Percentiles rank a stretch among this genome's conserved stretches.
phyloP scores from a whole-genome alignment of 2,113 vertebrate species.

The Malurus cyaneus region DNA sequence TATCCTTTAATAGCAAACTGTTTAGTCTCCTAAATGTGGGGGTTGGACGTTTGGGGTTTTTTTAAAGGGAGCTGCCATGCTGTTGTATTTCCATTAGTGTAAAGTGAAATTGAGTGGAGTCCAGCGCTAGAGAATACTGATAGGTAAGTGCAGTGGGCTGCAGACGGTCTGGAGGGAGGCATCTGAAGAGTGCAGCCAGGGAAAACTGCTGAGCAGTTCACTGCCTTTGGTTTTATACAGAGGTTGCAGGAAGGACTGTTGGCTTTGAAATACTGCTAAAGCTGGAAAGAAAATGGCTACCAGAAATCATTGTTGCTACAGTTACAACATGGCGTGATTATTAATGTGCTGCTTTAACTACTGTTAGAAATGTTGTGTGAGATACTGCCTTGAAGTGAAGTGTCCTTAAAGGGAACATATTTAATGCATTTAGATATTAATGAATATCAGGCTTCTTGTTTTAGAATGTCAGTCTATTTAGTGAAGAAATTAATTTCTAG shows the following conservation, averaged over 20 bases:
- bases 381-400: not conserved
- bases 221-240: slow-evolving; percentile 1
- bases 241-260: slow-evolving; percentile 1
- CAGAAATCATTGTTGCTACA: slow-evolving; percentile 46
- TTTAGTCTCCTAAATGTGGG: not conserved
- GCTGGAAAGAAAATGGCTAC: slow-evolving; percentile 64
- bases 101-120: not conserved
- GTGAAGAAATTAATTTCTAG: not conserved
- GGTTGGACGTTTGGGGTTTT: not conserved
- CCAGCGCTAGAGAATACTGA: not conserved
- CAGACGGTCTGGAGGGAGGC: not conserved
- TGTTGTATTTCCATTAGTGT: not conserved
- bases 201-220: not conserved
- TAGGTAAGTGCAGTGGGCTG: fast-evolving
- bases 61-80: not conserved
- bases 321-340: slow-evolving; percentile 46
- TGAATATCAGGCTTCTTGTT: not conserved
- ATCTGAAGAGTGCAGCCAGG: not conserved
- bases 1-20: not conserved
- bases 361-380: not conserved
- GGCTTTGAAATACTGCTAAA: slow-evolving; percentile 11
- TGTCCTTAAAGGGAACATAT: not conserved
- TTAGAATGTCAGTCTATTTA: not conserved
- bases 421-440: not conserved
- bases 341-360: slow-evolving; percentile 16